Percentiles rank a stretch among this genome's conserved stretches.
These are phyloP conservation scores for Clusia tigrina DNA, from an alignment of 2,888 invertebrate species.

Conservation along the genomic window DNA sequence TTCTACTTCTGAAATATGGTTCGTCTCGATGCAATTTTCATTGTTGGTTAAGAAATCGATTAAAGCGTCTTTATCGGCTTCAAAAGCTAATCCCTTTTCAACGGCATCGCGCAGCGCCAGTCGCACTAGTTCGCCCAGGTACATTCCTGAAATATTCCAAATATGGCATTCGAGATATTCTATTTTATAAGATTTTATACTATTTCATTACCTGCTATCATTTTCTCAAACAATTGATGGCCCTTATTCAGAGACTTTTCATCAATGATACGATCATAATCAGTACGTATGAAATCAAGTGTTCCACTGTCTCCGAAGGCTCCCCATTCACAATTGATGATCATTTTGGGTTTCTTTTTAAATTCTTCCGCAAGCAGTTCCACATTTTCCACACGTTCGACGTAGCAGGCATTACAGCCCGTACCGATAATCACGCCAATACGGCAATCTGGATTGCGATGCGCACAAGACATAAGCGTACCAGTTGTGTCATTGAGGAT, in stretches of 20 bases:
- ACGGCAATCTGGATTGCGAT: constrained; percentile 75
- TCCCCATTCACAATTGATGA: constrained; percentile 96
- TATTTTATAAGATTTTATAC: not conserved
- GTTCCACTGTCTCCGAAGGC: constrained; percentile 92
- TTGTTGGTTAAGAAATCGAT: not conserved
- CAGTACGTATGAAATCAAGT: constrained; percentile 83
- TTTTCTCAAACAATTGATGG: constrained; percentile 90
- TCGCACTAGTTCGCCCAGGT: constrained; percentile 93
- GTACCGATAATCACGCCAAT: constrained; percentile 81
- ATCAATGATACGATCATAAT: constrained; percentile 83
- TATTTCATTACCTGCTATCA: constrained; percentile 70
- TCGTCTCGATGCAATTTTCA: constrained; percentile 83
- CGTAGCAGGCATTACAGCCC: constrained; percentile 93
- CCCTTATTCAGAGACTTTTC: constrained; percentile 78
- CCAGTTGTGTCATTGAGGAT: constrained; percentile 94
- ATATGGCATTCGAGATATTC: constrained; percentile 1
- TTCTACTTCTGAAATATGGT: constrained; percentile 96
- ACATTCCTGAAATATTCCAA: constrained; percentile 89
- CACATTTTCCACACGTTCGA: constrained; percentile 77
- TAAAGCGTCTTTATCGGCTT: constrained; percentile 1
- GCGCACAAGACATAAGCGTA: constrained; percentile 90
- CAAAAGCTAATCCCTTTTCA: constrained; percentile 68
- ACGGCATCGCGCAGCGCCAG: constrained; percentile 81
- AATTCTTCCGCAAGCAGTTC: constrained; percentile 73
- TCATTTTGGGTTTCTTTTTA: constrained; percentile 67